Base-by-base conservation (phyloP, 2,888 invertebrate genomes). In the Machimus rusticus region DNA sequence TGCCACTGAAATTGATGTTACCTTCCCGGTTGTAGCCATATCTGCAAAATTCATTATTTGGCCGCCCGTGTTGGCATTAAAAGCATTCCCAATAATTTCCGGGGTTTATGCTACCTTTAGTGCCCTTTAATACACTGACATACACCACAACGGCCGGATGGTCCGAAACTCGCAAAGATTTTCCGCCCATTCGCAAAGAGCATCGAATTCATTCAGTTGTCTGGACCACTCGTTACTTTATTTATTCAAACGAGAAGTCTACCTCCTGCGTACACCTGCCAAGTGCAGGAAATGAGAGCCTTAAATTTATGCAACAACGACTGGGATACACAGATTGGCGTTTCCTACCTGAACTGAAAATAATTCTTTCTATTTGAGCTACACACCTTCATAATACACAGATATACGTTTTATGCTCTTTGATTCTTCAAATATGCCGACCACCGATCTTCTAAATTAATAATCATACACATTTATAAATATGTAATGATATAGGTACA, bases 201-300 rank as follows among this genome's bases (percentile, higher is more conserved):
- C 66, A 23, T 66, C 23, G 66, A 78, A 78, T 43, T 43, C 43
- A 78, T 78, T 78, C 78, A 78, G 43, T 43, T 78, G 78, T 78
- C 78, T 78, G 39, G 43, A 37, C 78, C 39, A 78, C 43, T 43
- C 39, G 43, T 78, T 78, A n/a, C 46, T 78, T 78, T 43, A 78
- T 78, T 78, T 78, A 78, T 78, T 78, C 78, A 78, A 78, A 78
- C 78, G 39, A 78, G 66, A 78, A 43, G 43, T 23, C 78, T 43
- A n/a, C n/a, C 43, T 43, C 43, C 43, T 78, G 78, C 43, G 37
- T 78, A 39, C 76, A 39, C 43, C 43, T 43, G 43, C 43, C 78
- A 19, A 78, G 19, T 39, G 43, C 78, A 78, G 78, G 78, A 78
- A 78, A 78, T 78, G 43, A 23, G 43, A 78, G 78, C 14, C 23